Conservation (phyloP, 2,797 vertebrate genomes). For the Delichon dasypus region DNA sequence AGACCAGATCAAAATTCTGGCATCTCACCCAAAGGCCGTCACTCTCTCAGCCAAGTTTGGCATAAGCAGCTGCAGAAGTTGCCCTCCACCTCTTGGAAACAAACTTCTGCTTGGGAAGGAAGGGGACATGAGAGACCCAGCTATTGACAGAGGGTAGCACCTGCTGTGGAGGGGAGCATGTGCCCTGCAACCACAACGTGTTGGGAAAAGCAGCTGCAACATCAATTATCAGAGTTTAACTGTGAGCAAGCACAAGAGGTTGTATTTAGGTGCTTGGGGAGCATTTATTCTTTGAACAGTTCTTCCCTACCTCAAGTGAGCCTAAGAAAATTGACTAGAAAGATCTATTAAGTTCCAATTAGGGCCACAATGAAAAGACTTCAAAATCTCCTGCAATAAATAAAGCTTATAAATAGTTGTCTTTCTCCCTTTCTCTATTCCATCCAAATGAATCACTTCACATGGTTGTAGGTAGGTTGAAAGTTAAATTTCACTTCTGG, state of each 20-base stretch:
- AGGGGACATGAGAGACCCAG: neutral
- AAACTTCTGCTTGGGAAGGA: neutral
- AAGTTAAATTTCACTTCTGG: neutral
- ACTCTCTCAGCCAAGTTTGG: neutral
- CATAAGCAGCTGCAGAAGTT: neutral
- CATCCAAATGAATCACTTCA: neutral
- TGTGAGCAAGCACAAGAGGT: neutral
- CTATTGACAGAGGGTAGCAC: neutral
- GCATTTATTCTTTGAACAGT: neutral
- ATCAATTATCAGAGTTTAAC: neutral
- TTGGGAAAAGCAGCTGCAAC: conserved; percentile 27
- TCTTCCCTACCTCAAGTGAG: neutral
- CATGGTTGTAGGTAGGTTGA: neutral
- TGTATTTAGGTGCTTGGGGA: neutral
- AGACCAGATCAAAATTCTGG: neutral
- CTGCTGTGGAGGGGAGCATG: neutral
- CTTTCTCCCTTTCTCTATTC: neutral
- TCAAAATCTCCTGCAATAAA: neutral
- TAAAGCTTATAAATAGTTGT: neutral
- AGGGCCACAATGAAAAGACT: neutral
- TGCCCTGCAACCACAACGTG: neutral
- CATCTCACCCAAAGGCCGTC: neutral
- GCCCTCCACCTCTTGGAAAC: neutral
- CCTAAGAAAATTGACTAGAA: neutral
- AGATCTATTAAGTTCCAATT: neutral